Evolutionary conservation across 2,797 vertebrate genomes (phyloP), one percentile per base, ranked within the genome.

Genomic region (Holocentrus rufus): DNA sequence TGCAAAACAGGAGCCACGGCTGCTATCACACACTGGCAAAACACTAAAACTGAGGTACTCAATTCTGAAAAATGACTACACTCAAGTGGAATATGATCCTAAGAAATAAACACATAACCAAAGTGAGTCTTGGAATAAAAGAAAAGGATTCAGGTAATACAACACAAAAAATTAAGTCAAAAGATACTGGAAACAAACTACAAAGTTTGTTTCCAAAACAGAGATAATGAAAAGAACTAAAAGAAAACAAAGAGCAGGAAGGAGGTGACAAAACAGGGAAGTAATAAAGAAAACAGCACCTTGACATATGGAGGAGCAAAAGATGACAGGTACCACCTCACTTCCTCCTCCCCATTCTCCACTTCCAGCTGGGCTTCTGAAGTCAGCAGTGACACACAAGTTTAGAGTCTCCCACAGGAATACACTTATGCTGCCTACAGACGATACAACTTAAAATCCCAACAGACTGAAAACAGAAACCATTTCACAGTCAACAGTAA

Each of bases 271-370:
- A 64, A 81, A 42, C 18, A 65, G 36, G 67, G 50, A 50, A 50
- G 66, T 44, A 49, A 60, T n/a, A 14, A 36, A 74, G n/a, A 34
- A 54, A 60, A 65, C 47, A 52, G 39, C 69, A 98, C 98, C 96
- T 98, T 98, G 63, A 96, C 95, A 75, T 98, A 99, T 0, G 98
- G 94, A 63, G 98, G 97, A 63, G 97, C 95, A 88, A 98, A 96
- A 49, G 96, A 97, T 4, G 96, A 96, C 65, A 99, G 91, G 87
- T 95, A 92, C 98, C 98, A 99, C 76, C 95, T 95, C 20, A 97
- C 85, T 10, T 93, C 94, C 65, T 91, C 92, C 13, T 95, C 94
- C 36, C 90, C 87, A 72, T 98, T 99, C 85, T 95, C 95, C 59
- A 98, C 91, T 82, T 98, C 95, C 88, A 99, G 83, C 68, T 83